Evolutionary conservation across 2,797 vertebrate species (phyloP).

Genomic region (Xiphorhynchus erythropygius): DNA sequence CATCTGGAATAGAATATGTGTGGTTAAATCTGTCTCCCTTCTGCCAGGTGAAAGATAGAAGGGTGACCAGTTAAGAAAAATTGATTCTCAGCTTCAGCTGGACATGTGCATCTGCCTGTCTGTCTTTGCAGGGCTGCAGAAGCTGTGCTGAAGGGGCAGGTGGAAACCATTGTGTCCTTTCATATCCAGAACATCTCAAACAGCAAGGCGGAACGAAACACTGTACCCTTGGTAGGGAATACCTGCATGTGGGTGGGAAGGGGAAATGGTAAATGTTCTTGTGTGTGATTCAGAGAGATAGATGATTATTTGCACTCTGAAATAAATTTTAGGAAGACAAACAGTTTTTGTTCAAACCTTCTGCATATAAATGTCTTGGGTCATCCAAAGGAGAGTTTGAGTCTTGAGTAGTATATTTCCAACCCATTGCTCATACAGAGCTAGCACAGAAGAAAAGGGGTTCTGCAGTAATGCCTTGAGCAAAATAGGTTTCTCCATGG

Average conservation of each 20-base stretch:
- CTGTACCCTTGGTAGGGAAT: slow-evolving; percentile 88
- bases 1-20: background rate
- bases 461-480: background rate
- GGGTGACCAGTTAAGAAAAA: background rate
- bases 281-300: background rate
- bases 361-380: background rate
- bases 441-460: background rate
- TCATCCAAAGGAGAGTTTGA: background rate
- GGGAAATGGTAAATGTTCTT: background rate
- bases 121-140: slow-evolving; percentile 91
- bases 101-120: background rate
- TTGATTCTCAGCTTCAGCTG: background rate
- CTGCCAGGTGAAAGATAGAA: background rate
- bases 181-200: slow-evolving; percentile 99
- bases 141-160: slow-evolving; percentile 95
- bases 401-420: background rate
- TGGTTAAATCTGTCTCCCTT: background rate
- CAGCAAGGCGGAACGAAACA: slow-evolving; percentile 91
- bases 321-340: background rate
- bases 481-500: background rate
- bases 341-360: background rate
- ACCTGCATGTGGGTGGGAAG: background rate
- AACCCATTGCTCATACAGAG: background rate
- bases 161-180: slow-evolving; percentile 96
- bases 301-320: background rate